phyloP scores from a whole-genome alignment of 2,113 vertebrate species.

The Antechinus flavipes region DNA sequence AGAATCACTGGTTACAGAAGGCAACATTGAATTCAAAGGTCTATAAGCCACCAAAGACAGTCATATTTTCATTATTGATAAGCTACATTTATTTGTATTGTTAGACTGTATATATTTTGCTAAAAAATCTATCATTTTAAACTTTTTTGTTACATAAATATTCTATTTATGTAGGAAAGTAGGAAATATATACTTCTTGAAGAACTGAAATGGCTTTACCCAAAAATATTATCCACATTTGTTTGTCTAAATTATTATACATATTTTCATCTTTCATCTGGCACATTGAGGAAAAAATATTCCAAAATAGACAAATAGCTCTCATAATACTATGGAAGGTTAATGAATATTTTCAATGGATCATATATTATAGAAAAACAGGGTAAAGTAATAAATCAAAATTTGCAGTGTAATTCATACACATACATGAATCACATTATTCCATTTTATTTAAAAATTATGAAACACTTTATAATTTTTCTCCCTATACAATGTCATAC shows the following conservation, averaged over 20 bases:
- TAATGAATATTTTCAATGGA: background rate
- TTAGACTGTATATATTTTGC: conserved; percentile 57
- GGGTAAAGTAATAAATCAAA: background rate
- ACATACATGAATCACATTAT: too few species aligned
- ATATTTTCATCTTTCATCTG: conserved; percentile 51
- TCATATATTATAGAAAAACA: background rate
- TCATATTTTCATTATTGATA: conserved; percentile 66
- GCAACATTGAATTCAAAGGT: conserved; percentile 55
- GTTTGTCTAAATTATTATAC: conserved; percentile 45
- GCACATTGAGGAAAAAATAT: background rate
- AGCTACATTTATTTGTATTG: conserved; percentile 71
- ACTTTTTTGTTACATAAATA: conserved; percentile 78
- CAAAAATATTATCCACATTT: conserved; percentile 74
- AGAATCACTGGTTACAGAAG: conserved; percentile 12
- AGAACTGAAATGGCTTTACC: conserved; percentile 60
- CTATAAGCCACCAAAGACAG: conserved; percentile 56
- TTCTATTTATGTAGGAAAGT: background rate
- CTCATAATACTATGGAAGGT: fast-evolving
- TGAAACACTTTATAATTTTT: background rate
- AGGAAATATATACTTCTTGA: conserved; percentile 51
- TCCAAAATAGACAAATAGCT: fast-evolving
- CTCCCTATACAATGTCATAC: background rate
- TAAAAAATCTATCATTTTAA: conserved; percentile 74
- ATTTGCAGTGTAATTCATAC: background rate
- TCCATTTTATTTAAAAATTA: background rate